Base-by-base conservation (phyloP, 1,140 invertebrate genomes). In the Drosophila kurseongensis region DNA sequence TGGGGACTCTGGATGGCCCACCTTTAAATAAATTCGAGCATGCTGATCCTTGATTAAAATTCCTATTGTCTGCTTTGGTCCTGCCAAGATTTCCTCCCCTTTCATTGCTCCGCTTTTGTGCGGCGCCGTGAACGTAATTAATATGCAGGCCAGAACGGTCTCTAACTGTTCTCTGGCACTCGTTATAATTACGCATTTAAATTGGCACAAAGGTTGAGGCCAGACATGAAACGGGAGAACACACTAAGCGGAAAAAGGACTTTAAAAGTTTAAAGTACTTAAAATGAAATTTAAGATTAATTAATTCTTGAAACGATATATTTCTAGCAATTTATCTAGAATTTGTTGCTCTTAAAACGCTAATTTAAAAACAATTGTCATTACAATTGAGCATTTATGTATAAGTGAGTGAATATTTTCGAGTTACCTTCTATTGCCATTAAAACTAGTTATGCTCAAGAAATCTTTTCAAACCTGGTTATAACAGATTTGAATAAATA, bases 171-270 rank as follows among this genome's bases (percentile, higher is more conserved):
- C 74, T 74, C 69, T 52, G 74, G 77, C 82, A 81, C 82, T 89
- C 74, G 84, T 89, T 89, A 89, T 89, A 89, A 89, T 89, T 89
- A 89, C 84, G 84, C 84, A 80, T 89, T 88, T 89, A 89, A 89
- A 89, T 89, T 84, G 85, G 84, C 79, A 83, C 79, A 89, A 89
- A 89, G 84, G 84, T 80, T 88, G 63, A 54, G 69, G 58, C 57
- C 44, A 41, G 51, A 65, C 52, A 47, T 42, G 62, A 41, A 55
- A 35, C 27, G 35, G 14, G 42, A 58, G 32, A 35, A 29, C 29
- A 55, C 51, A 73, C 72, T 42, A 27, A 7, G 41, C 16, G 13
- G 12, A 47, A 52, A 23, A 55, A 8, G 61, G 18, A 27, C 13
- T 8, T 44, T 12, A 23, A 12, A 8, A 9, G 18, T 18, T 18